Percentiles rank a stretch among this genome's conserved stretches.
Evolutionary conservation across 2,888 invertebrate genomes (phyloP).

Genomic region (Allacma fusca): DNA sequence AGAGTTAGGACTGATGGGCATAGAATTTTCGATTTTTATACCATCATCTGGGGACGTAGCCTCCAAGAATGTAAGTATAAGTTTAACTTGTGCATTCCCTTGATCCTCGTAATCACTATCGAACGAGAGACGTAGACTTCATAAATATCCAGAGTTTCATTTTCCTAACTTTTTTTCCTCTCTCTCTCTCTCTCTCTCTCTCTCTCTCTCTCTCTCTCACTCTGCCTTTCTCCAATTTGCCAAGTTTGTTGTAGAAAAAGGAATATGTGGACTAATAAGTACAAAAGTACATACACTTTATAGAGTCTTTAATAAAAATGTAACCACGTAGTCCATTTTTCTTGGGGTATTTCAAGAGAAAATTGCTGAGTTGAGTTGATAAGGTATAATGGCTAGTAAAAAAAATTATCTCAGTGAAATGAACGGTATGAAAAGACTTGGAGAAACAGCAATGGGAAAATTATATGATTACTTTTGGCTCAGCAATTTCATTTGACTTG

Average conservation of each 20-base stretch:
- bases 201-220: not conserved
- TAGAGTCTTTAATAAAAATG: no score
- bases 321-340: no score
- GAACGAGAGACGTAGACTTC: not conserved
- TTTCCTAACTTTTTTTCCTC: constrained; percentile 4
- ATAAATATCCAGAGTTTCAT: constrained; percentile 4
- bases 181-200: not conserved
- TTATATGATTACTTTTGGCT: constrained; percentile 9
- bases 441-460: not conserved
- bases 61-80: not conserved
- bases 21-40: not conserved
- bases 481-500: constrained; percentile 3
- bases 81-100: not conserved
- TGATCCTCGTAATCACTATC: not conserved
- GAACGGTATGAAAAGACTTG: not conserved
- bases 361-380: not conserved
- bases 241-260: not conserved
- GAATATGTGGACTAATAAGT: no score
- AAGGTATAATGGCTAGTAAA: not conserved
- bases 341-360: no score
- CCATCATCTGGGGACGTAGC: not conserved
- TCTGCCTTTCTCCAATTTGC: constrained; percentile 4
- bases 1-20: not conserved
- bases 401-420: constrained; percentile 8
- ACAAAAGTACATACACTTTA: no score